A percentile compares a stretch with the other conserved stretches of the same genome.
Conservation (phyloP, 1,140 invertebrate genomes). For the Geopemphigus sp. region DNA sequence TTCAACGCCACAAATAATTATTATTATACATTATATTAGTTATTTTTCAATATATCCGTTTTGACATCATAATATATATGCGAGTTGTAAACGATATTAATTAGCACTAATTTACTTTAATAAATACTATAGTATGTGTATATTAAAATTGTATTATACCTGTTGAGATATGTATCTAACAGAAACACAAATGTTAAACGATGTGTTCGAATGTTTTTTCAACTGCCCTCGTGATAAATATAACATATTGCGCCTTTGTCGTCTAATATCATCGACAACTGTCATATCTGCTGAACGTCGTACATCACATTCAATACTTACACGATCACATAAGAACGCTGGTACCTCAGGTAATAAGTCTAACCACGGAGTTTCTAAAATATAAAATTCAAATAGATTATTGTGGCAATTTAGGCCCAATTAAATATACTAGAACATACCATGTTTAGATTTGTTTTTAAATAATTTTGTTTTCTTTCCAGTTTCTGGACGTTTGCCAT, state of each 20-base stretch:
- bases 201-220: conserved; percentile 84
- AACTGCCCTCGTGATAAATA: conserved; percentile 82
- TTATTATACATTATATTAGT: neutral
- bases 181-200: conserved; percentile 83
- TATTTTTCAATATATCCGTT: neutral
- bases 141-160: conserved; percentile 57
- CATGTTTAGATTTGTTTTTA: conserved; percentile 28
- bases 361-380: conserved; percentile 58
- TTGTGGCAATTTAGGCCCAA: neutral
- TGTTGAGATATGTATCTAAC: conserved; percentile 85
- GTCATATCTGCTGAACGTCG: conserved; percentile 87
- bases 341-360: conserved; percentile 76
- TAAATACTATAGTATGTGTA: no score
- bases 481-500: conserved; percentile 59
- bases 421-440: neutral
- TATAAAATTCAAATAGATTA: conserved; percentile 9
- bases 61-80: neutral
- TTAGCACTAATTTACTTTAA: neutral
- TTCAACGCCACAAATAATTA: neutral
- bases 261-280: conserved; percentile 76
- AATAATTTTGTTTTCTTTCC: conserved; percentile 26
- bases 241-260: conserved; percentile 75
- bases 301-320: conserved; percentile 83
- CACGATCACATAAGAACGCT: conserved; percentile 88
- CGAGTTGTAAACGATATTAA: neutral